These are phyloP conservation scores for Ceuthmochares aereus DNA, from an alignment of 2,113 vertebrate species.

Conservation along the genomic window DNA sequence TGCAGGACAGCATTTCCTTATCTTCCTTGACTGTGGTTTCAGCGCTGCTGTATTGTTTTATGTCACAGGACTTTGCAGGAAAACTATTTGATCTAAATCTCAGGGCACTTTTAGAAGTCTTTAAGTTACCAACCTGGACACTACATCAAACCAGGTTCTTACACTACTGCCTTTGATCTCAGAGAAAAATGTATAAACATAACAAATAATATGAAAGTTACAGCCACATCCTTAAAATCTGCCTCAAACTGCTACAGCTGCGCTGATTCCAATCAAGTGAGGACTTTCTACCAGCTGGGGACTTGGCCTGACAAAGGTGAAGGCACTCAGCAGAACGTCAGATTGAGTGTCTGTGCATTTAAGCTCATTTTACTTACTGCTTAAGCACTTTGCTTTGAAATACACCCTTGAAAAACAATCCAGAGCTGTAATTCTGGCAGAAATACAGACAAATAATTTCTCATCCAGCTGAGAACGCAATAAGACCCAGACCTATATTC, in stretches of 20 bases:
- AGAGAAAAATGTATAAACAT: background rate
- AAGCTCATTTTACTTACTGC: background rate
- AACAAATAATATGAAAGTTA: background rate
- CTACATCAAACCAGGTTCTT: background rate
- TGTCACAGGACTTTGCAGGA: background rate
- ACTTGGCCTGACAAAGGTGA: background rate
- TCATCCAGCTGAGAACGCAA: background rate
- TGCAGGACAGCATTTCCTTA: background rate
- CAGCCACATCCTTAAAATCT: background rate
- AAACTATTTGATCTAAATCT: constrained; percentile 10
- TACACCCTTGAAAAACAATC: background rate
- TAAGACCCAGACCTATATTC: background rate
- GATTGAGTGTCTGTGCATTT: background rate
- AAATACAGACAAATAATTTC: background rate
- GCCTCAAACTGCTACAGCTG: background rate
- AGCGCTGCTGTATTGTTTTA: background rate
- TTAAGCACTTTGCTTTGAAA: background rate
- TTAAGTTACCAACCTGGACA: constrained; percentile 28
- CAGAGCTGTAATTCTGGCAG: background rate
- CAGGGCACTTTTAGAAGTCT: constrained; percentile 15
- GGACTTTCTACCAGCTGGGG: background rate
- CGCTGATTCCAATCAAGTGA: background rate
- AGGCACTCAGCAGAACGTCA: background rate
- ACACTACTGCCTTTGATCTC: background rate
- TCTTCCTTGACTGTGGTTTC: background rate